Evolutionary conservation across 2,888 invertebrate genomes (phyloP).

Genomic region (Epistrophe grossulariae): DNA sequence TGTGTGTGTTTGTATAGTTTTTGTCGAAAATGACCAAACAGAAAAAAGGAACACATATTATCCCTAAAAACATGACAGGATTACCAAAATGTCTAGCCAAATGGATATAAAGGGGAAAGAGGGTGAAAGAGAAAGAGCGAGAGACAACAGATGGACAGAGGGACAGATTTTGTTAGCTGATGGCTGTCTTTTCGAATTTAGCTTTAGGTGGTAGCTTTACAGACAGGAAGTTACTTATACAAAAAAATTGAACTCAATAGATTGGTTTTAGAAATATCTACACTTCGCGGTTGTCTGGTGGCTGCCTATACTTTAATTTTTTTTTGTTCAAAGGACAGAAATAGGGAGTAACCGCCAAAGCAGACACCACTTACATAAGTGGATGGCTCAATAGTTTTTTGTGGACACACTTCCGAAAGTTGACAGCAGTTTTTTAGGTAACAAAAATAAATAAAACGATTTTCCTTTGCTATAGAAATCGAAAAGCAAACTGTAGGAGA

Average conservation of each 20-base stretch:
- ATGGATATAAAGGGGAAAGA: not conserved
- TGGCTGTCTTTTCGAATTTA: conserved; percentile 27
- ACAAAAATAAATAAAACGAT: not conserved
- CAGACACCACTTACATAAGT: conserved; percentile 40
- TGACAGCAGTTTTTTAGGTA: conserved; percentile 25
- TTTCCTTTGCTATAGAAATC: not conserved
- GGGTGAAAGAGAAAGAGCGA: too few species aligned
- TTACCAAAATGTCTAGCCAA: conserved; percentile 67
- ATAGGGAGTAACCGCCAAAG: not conserved
- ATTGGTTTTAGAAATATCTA: conserved; percentile 54
- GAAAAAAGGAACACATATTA: conserved; percentile 27
- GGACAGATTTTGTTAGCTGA: conserved; percentile 32
- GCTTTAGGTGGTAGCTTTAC: conserved; percentile 17
- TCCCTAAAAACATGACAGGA: conserved; percentile 64
- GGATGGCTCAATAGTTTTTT: conserved; percentile 47
- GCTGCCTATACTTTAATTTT: conserved; percentile 8
- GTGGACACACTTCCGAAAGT: conserved; percentile 37
- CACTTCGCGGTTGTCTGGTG: conserved; percentile 62
- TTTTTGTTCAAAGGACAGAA: conserved; percentile 6
- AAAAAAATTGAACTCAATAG: conserved; percentile 54
- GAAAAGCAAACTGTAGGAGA: not conserved
- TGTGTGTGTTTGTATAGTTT: conserved; percentile 28
- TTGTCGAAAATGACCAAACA: conserved; percentile 39
- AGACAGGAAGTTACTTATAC: conserved; percentile 55
- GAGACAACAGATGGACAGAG: not conserved